Percentiles rank a stretch among this genome's conserved stretches.
Evolutionary conservation across 1,140 invertebrate species (phyloP).

Genomic region (Idris sp.): DNA sequence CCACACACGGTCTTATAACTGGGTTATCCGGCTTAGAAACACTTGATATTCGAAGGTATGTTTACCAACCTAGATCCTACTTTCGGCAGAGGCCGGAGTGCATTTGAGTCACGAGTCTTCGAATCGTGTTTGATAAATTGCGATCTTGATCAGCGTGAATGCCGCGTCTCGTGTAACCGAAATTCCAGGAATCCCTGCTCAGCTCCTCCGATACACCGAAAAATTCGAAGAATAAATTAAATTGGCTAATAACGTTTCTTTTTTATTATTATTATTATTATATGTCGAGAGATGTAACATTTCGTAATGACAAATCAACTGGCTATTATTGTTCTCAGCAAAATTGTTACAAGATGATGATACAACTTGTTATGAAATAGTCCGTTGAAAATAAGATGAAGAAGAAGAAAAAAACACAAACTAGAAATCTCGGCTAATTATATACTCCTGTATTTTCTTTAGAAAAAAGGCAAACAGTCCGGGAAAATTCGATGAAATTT

Average conservation of each 20-base stretch:
- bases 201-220: neutral
- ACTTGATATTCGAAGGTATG: constrained; percentile 11
- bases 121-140: constrained; percentile 43
- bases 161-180: constrained; percentile 1
- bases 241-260: constrained; percentile 10
- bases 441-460: neutral
- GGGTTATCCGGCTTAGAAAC: constrained; percentile 34
- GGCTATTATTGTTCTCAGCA: constrained; percentile 10
- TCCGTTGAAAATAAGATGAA: constrained; percentile 1
- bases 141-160: constrained; percentile 30
- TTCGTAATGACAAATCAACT: constrained; percentile 14
- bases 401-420: neutral
- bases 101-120: constrained; percentile 36
- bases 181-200: constrained; percentile 8
- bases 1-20: constrained; percentile 13
- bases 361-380: neutral
- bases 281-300: constrained; percentile 8
- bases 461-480: neutral
- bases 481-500: neutral
- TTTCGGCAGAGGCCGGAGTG: constrained; percentile 9
- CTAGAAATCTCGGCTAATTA: constrained; percentile 2
- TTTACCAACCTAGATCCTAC: constrained; percentile 36
- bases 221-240: constrained; percentile 19
- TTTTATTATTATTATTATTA: too few species aligned
- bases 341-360: neutral